Conservation (phyloP, 1,140 invertebrate genomes). For the Chrysomallon squamiferum region DNA sequence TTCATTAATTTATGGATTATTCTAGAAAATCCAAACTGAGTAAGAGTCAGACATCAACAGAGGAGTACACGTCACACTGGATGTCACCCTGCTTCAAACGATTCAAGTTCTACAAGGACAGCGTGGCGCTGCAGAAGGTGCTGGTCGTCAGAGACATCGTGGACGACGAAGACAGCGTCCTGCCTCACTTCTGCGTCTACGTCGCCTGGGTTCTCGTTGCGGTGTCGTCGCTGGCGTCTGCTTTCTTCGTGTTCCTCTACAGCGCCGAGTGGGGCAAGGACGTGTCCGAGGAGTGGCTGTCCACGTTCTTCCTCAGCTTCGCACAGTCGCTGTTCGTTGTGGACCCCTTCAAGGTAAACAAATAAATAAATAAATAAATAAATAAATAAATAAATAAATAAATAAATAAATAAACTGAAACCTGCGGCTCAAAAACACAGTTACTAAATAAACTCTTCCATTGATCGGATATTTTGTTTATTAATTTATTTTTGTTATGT, state of each 20-base stretch:
- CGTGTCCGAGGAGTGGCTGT: conserved; percentile 46
- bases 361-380: too few species aligned
- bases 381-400: too few species aligned
- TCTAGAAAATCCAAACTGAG: background rate
- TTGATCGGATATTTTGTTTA: too few species aligned
- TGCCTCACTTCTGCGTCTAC: conserved; percentile 42
- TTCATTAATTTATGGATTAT: too few species aligned
- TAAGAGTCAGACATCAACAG: conserved; percentile 1
- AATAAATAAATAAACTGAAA: too few species aligned
- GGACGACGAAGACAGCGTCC: conserved; percentile 16
- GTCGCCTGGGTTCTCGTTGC: conserved; percentile 40
- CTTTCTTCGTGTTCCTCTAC: conserved; percentile 39
- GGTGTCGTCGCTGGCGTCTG: conserved; percentile 16
- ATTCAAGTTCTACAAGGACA: conserved; percentile 1
- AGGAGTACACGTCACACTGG: conserved; percentile 6
- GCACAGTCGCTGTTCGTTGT: conserved; percentile 36
- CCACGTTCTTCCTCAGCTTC: conserved; percentile 39
- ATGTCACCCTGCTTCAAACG: background rate
- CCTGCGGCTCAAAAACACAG: too few species aligned
- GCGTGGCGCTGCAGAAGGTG: conserved; percentile 10
- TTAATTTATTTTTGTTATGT: too few species aligned
- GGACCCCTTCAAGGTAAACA: conserved; percentile 46
- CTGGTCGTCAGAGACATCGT: conserved; percentile 14
- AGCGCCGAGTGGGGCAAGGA: conserved; percentile 43
- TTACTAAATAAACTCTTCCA: too few species aligned